Base-by-base conservation (phyloP, 2,888 invertebrate species). In the Trimorus sp. region DNA sequence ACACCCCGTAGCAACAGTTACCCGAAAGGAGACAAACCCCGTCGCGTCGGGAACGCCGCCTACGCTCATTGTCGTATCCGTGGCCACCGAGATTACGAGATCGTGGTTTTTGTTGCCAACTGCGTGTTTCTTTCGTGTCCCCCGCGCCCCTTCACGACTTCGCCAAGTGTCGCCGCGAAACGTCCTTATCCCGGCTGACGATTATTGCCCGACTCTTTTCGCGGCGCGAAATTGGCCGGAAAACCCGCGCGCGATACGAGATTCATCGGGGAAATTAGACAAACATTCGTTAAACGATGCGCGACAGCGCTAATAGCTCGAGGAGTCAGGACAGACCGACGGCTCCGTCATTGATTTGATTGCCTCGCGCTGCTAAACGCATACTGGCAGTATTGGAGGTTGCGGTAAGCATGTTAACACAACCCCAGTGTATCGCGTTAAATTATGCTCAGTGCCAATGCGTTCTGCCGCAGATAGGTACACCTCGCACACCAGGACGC, bases 371-470 rank as follows among this genome's bases (percentile, higher is more conserved):
- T 70, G 48, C 74, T 75, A 74, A 83, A 80, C 77, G 80, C 78
- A 80, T 77, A 66, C 75, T 54, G 65, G 81, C 82, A 84, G 86
- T 88, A 89, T 89, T 91, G 91, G 91, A 91, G 91, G 91, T 91
- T 89, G 87, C 88, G 89, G 89, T 91, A 91, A 91, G 89, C 90
- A 91, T 90, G 90, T 91, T 91, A 91, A 91, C 89, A 90, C 89
- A 89, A 91, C 90, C 91, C 89, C 89, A 89, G 87, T 90, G 90
- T 90, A 91, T 91, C 91, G 88, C 87, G 91, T 90, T 91, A 90
- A 91, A 91, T 91, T 91, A 90, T 90, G 89, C 89, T 88, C 88
- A 87, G 88, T 88, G 89, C 86, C 85, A 88, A 87, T 85, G 88
- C 70, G 71, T 26, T 26, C 73, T 79, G 63, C 48, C 63, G 45